Percentiles rank a stretch among this genome's conserved stretches.
These are phyloP conservation scores for Pungitius pungitius DNA, from an alignment of 2,113 vertebrate species.

Conservation along the genomic window DNA sequence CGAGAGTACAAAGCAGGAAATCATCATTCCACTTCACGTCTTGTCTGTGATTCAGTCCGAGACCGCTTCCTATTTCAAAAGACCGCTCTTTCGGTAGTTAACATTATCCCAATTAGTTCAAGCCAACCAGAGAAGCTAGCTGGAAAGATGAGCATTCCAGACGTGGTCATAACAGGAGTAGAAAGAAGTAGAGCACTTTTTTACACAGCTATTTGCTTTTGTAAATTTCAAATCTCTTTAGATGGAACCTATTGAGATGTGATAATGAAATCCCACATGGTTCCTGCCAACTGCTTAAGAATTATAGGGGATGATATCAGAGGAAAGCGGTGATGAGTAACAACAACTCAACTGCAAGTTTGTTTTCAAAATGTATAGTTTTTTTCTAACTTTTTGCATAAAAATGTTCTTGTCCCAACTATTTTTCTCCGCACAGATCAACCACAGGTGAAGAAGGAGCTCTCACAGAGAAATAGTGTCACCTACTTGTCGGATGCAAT, in stretches of 20 bases:
- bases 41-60: slow-evolving; percentile 7
- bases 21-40: neutral
- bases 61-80: slow-evolving; percentile 18
- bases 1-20: neutral
- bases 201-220: neutral
- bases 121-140: neutral
- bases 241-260: no score
- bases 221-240: no score
- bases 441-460: neutral
- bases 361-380: slow-evolving; percentile 3
- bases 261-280: neutral
- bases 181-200: neutral
- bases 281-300: no score
- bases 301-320: no score
- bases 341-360: no score
- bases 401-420: slow-evolving; percentile 7
- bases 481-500: neutral
- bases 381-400: neutral
- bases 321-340: no score
- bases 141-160: neutral
- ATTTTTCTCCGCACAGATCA: neutral
- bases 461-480: neutral
- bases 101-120: neutral
- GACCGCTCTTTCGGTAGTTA: neutral
- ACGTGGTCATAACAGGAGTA: neutral